These are phyloP conservation scores for Mya arenaria DNA, from an alignment of 1,140 invertebrate species.

Conservation along the genomic window DNA sequence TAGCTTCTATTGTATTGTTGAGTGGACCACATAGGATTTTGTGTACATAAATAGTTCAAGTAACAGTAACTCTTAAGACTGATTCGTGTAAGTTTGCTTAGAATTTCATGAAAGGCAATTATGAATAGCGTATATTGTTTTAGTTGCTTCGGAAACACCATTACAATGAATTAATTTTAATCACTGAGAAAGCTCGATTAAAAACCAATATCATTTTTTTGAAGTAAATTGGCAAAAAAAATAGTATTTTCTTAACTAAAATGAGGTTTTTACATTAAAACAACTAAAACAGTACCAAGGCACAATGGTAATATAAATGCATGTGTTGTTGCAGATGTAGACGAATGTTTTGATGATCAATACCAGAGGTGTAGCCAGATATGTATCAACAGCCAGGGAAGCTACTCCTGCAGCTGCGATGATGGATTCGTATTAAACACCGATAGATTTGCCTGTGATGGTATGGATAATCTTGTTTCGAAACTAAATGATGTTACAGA, in stretches of 20 bases:
- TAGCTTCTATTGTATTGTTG: no score
- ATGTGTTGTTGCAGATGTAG: slow-evolving; percentile 33
- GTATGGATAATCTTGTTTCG: neutral
- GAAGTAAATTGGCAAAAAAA: neutral
- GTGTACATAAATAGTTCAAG: no score
- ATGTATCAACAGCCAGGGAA: slow-evolving; percentile 45
- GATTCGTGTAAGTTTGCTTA: no score
- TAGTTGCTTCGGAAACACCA: no score
- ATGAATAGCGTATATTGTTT: no score
- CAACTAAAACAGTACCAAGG: neutral
- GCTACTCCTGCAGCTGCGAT: slow-evolving; percentile 40
- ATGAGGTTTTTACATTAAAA: neutral
- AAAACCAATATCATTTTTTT: neutral
- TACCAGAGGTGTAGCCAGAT: slow-evolving; percentile 43
- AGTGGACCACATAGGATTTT: no score
- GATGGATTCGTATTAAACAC: slow-evolving; percentile 10
- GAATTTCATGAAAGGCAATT: no score
- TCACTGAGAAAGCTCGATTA: neutral
- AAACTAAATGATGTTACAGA: neutral
- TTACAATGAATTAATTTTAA: no score
- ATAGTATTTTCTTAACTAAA: neutral
- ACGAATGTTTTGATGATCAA: slow-evolving; percentile 32
- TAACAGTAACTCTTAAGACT: no score
- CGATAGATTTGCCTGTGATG: slow-evolving; percentile 17
- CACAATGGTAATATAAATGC: neutral